Evolutionary conservation across 2,797 vertebrate species (phyloP).

Genomic region (Sciaenops ocellatus): DNA sequence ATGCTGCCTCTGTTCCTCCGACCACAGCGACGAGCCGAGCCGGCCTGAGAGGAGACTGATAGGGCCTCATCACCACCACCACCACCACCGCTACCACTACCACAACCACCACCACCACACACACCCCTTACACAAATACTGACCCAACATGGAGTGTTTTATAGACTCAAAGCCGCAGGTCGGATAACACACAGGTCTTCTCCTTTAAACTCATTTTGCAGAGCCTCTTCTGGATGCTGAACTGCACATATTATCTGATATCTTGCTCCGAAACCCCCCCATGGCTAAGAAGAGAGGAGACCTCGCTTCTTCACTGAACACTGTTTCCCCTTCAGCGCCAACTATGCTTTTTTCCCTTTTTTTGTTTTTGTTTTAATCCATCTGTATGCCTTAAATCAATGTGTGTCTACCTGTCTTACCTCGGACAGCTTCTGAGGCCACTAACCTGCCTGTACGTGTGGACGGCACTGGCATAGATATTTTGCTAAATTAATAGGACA

Average conservation of each 20-base stretch:
- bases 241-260: slow-evolving; percentile 60
- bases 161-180: slow-evolving; percentile 74
- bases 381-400: slow-evolving; percentile 83
- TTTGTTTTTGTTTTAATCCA: slow-evolving; percentile 63
- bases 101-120: not conserved
- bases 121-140: slow-evolving; percentile 23
- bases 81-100: not conserved
- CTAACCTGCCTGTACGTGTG: slow-evolving; percentile 52
- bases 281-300: slow-evolving; percentile 54
- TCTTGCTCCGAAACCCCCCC: slow-evolving; percentile 24
- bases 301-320: slow-evolving; percentile 61
- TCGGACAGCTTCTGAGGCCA: slow-evolving; percentile 66
- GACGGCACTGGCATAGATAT: slow-evolving; percentile 53
- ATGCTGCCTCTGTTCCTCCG: slow-evolving; percentile 53
- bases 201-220: slow-evolving; percentile 50
- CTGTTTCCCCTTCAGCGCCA: slow-evolving; percentile 51
- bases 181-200: slow-evolving; percentile 71
- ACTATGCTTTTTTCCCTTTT: slow-evolving; percentile 62
- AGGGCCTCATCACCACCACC: slow-evolving; percentile 33
- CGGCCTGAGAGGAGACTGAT: slow-evolving; percentile 66
- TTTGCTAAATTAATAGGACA: slow-evolving; percentile 48
- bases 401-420: slow-evolving; percentile 69
- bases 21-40: slow-evolving; percentile 43
- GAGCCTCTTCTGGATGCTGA: slow-evolving; percentile 68
- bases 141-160: slow-evolving; percentile 65